These are phyloP conservation scores for Calyptommatus sinebrachiatus DNA, from an alignment of 2,113 vertebrate genomes.

Conservation along the genomic window DNA sequence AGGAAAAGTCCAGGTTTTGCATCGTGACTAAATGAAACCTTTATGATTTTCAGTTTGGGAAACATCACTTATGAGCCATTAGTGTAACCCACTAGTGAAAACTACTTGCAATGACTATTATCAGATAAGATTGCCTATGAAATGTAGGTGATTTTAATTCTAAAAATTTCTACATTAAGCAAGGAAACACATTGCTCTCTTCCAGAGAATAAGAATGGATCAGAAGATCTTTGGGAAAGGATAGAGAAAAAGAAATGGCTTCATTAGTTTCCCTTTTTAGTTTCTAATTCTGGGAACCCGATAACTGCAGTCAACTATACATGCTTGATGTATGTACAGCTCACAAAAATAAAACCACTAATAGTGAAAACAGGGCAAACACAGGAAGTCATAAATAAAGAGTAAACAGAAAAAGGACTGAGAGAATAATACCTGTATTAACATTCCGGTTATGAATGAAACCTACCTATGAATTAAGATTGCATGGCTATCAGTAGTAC, in stretches of 20 bases:
- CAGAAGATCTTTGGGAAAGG: not conserved
- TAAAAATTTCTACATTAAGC: not conserved
- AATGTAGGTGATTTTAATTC: not conserved
- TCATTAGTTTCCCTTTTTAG: constrained; percentile 9
- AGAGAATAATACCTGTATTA: constrained; percentile 41
- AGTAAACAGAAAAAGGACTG: constrained; percentile 40
- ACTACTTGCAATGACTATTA: no score
- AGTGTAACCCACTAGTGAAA: no score
- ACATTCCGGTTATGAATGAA: constrained; percentile 38
- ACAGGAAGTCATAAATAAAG: constrained; percentile 23
- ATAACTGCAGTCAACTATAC: constrained; percentile 2
- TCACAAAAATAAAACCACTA: not conserved
- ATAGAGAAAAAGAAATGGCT: not conserved
- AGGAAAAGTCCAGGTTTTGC: no score
- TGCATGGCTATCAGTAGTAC: constrained; percentile 49
- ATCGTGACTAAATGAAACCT: no score
- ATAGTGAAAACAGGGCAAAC: constrained; percentile 28
- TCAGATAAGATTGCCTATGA: no score
- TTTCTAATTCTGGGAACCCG: constrained; percentile 19
- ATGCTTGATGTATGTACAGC: constrained; percentile 2
- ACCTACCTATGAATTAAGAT: constrained; percentile 45
- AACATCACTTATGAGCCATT: no score
- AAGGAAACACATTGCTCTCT: not conserved
- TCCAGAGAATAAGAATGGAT: not conserved
- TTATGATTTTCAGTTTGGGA: no score